phyloP scores from a whole-genome alignment of 2,888 invertebrate species.

The Chironomus riparius region DNA sequence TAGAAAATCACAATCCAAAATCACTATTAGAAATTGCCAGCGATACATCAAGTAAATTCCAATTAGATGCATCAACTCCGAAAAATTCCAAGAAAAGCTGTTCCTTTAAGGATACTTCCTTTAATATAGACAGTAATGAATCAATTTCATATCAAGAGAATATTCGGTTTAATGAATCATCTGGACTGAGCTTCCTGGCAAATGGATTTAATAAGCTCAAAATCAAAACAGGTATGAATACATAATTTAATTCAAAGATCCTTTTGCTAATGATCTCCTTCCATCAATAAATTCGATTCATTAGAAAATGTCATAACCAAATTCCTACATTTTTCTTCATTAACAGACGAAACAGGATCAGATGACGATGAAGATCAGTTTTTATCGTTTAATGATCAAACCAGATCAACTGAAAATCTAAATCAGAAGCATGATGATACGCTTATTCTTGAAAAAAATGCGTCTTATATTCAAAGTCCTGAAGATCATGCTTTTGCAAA shows the following conservation, averaged over 20 bases:
- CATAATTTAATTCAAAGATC: no score
- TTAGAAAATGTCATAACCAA: not conserved
- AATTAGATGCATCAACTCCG: not conserved
- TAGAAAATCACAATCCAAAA: not conserved
- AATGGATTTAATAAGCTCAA: not conserved
- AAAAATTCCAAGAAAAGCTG: not conserved
- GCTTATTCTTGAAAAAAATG: no score
- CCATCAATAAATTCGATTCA: no score
- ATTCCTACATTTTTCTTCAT: not conserved
- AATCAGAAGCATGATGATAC: no score
- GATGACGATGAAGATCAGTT: conserved; percentile 36
- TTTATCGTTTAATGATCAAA: not conserved
- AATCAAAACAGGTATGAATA: not conserved
- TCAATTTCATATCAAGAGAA: no score
- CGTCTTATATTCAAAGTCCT: no score
- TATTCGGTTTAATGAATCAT: not conserved
- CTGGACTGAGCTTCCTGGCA: not conserved
- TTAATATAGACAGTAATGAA: no score
- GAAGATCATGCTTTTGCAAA: no score
- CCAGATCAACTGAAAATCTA: no score
- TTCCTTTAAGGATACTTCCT: no score
- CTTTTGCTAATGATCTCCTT: not conserved
- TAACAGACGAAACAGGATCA: not conserved
- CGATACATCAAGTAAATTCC: not conserved
- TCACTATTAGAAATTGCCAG: conserved; percentile 8